phyloP scores from a whole-genome alignment of 2,113 vertebrate genomes.

The Scomber japonicus region DNA sequence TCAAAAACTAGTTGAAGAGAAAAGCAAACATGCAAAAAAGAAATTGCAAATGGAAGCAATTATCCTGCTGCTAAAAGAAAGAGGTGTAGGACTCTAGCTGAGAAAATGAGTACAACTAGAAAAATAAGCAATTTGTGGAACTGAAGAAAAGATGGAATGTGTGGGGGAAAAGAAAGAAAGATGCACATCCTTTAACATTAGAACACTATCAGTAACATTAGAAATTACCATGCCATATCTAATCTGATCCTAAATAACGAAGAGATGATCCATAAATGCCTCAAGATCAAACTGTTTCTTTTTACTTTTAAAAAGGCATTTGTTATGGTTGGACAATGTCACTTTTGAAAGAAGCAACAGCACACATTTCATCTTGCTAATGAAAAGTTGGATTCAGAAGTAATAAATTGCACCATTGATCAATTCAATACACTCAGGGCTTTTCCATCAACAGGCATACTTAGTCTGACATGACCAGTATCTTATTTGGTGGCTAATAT shows the following conservation, averaged over 20 bases:
- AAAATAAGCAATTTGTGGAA: neutral
- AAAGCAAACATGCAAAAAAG: slow-evolving; percentile 6
- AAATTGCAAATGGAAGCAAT: slow-evolving; percentile 2
- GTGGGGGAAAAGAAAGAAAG: neutral
- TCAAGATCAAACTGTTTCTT: slow-evolving; percentile 1
- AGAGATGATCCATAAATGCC: neutral
- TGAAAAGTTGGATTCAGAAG: neutral
- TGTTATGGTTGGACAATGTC: neutral
- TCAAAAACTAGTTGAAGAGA: neutral
- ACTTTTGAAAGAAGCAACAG: neutral
- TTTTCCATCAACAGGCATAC: too few species aligned
- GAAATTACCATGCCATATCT: neutral
- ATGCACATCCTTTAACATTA: neutral
- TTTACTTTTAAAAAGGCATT: neutral
- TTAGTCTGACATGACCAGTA: too few species aligned
- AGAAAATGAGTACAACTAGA: neutral
- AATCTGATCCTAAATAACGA: neutral
- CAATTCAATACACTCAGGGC: too few species aligned
- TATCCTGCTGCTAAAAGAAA: neutral
- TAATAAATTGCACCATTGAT: too few species aligned
- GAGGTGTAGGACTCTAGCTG: neutral
- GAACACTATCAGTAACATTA: slow-evolving; percentile 2
- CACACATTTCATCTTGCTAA: neutral
- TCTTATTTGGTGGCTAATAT: too few species aligned
- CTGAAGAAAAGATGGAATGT: neutral